Percentiles rank a stretch among this genome's conserved stretches.
These are phyloP conservation scores for Sarotherodon lohbergeri DNA, from an alignment of 2,113 vertebrate species.

Conservation along the genomic window DNA sequence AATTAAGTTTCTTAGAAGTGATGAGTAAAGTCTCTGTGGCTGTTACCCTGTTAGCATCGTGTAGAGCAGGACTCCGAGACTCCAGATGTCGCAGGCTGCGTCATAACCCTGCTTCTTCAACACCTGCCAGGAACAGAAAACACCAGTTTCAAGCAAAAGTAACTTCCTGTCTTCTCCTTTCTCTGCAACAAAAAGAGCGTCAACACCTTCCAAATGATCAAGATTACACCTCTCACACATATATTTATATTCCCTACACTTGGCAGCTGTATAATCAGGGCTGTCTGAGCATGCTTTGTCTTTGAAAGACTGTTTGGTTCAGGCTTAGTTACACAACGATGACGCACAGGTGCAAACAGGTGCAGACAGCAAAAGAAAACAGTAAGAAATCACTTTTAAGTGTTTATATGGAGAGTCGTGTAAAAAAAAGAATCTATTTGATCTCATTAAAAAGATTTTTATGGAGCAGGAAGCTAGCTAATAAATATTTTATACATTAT, in stretches of 20 bases:
- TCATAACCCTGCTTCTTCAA: conserved; percentile 78
- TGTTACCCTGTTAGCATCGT: conserved; percentile 74
- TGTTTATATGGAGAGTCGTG: neutral
- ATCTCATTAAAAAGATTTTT: neutral
- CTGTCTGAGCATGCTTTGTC: neutral
- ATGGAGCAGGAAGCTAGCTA: neutral
- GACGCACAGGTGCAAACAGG: neutral
- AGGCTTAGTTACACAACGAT: neutral
- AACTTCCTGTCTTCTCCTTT: neutral
- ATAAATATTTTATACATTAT: rapidly evolving
- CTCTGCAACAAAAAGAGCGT: neutral
- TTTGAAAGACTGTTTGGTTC: neutral
- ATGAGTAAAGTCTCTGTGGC: neutral
- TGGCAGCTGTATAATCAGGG: neutral
- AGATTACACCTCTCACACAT: neutral
- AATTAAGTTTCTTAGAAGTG: neutral
- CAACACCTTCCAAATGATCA: neutral
- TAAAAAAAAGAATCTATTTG: neutral
- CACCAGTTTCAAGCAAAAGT: neutral
- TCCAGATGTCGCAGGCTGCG: conserved; percentile 79
- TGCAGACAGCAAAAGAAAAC: neutral
- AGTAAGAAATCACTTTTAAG: neutral
- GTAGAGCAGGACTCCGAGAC: conserved; percentile 76
- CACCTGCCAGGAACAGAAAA: conserved; percentile 47
- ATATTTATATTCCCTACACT: neutral